phyloP scores from a whole-genome alignment of 2,888 invertebrate genomes.

The Watsonalla binaria region DNA sequence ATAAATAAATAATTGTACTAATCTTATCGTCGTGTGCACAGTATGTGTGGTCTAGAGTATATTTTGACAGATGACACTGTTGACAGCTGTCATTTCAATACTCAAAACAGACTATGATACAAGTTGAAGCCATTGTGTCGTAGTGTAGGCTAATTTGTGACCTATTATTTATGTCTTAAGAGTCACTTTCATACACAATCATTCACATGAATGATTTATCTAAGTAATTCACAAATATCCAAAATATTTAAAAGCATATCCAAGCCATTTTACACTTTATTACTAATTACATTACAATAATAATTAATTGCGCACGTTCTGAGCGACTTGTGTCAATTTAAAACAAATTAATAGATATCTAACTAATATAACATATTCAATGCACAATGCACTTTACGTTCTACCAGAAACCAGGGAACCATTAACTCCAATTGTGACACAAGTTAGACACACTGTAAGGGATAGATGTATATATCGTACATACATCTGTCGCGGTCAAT shows the following conservation, averaged over 20 bases:
- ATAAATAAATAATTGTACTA: too few relatives aligned
- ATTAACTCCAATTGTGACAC: too few relatives aligned
- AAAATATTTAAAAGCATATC: conserved; percentile 44
- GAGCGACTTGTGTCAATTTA: conserved; percentile 17
- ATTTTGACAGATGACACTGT: neutral
- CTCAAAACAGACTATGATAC: neutral
- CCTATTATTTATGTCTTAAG: neutral
- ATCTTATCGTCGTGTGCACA: neutral
- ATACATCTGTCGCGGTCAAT: too few relatives aligned
- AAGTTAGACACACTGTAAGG: too few relatives aligned
- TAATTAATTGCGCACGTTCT: conserved; percentile 17
- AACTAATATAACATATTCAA: neutral
- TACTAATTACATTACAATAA: conserved; percentile 1
- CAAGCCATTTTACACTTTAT: conserved; percentile 8
- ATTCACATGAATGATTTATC: conserved; percentile 2
- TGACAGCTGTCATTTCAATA: neutral
- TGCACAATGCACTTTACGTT: too few relatives aligned
- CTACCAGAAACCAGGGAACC: too few relatives aligned
- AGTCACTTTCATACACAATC: neutral
- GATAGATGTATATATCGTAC: too few relatives aligned
- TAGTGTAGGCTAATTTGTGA: conserved; percentile 1
- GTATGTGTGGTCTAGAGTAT: neutral
- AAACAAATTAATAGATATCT: conserved; percentile 7
- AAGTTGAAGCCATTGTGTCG: neutral
- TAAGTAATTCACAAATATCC: conserved; percentile 11